Base-by-base conservation (phyloP, 2,113 vertebrate species). In the Megalops atlanticus region DNA sequence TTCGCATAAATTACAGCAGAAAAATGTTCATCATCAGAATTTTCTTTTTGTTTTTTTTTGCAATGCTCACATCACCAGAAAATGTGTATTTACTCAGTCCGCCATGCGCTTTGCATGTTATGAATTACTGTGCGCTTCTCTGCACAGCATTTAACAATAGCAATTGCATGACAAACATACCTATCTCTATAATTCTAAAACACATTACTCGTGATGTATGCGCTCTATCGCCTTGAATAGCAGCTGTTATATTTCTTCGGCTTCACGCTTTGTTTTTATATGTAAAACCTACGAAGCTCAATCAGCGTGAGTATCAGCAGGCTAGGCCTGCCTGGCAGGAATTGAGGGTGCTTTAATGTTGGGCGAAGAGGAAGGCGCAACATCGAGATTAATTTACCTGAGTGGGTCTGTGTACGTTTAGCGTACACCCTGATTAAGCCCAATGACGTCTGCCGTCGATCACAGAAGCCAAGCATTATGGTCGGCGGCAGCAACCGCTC, bases 21-120 rank as follows among this genome's bases (percentile, higher is more conserved):
- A 45, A 45, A 73, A 79, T 27, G 45, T 79, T 39, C 2, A 74
- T 36, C 8, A 80, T 6, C 54, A 76, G 39, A 15, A 58, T 71
- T 8, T 74, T 58, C 39, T 64, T 24, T 64, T 64, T 11, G n/a
- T n/a, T n/a, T n/a, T n/a, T n/a, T n/a, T n/a, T n/a, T n/a, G n/a
- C n/a, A 24, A 64, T 31, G 58, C 58, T 64, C 58, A n/a, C 58
- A 24, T 64, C 58, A 64, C 58, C n/a, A n/a, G 58, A 64, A 64
- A 64, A 64, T 64, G 24, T n/a, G 12, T 64, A 64, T 64, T 64
- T 64, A 64, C 58, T 64, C 8, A 27, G 24, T 8, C n/a, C 58
- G 11, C 27, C 24, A 24, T 1, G 24, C 58, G 58, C 14, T 64
- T 4, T 31, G n/a, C 58, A 31, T 31, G 58, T 64, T 64, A 64